Conservation (phyloP, 2,888 invertebrate species). For the Ypsolopha scabrella region DNA sequence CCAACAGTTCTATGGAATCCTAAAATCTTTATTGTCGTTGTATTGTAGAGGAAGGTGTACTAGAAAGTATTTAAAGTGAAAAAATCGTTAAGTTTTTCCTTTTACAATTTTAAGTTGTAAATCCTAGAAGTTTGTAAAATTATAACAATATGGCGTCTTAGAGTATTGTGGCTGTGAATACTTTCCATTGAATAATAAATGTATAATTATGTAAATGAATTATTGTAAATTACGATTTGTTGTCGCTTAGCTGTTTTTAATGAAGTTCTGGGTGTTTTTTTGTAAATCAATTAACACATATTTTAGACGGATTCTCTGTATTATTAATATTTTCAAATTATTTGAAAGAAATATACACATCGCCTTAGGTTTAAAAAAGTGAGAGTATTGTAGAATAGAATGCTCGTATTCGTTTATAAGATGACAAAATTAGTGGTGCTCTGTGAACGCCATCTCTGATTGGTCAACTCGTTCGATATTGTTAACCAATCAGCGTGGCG, state of each 20-base stretch:
- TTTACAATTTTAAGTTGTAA: conserved; percentile 3
- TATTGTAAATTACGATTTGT: neutral
- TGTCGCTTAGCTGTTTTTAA: neutral
- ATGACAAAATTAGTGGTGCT: too few relatives aligned
- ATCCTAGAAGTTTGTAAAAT: conserved; percentile 4
- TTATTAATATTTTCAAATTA: too few relatives aligned
- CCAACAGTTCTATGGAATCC: neutral
- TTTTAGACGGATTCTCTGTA: too few relatives aligned
- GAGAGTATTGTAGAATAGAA: too few relatives aligned
- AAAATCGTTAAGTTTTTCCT: neutral
- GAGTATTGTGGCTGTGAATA: conserved; percentile 18
- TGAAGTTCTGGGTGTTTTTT: neutral
- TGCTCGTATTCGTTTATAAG: too few relatives aligned
- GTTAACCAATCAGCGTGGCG: too few relatives aligned
- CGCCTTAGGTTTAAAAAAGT: too few relatives aligned
- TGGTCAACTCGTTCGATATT: too few relatives aligned
- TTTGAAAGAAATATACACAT: too few relatives aligned
- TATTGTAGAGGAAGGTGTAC: neutral
- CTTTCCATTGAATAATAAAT: conserved; percentile 10
- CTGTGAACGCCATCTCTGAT: too few relatives aligned
- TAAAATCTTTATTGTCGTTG: neutral
- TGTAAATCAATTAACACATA: too few relatives aligned
- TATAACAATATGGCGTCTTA: conserved; percentile 7
- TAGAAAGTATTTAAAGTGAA: neutral
- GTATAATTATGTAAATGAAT: conserved; percentile 1